phyloP scores from a whole-genome alignment of 2,113 vertebrate species.

The Atherinomorus stipes region DNA sequence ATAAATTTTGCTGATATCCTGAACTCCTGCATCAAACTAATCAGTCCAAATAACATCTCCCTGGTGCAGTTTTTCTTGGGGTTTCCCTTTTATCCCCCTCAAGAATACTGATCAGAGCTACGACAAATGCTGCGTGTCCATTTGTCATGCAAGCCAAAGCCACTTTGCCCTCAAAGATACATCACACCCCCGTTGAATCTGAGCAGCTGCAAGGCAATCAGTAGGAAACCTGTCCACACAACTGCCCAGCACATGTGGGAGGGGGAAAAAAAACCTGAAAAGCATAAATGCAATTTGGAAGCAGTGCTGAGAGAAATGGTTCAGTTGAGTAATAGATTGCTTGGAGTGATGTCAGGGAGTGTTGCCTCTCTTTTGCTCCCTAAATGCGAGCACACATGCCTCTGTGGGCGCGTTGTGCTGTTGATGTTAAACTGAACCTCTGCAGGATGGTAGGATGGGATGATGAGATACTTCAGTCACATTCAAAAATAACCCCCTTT shows the following conservation, averaged over 20 bases:
- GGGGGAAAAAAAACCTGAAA: slow-evolving; percentile 18
- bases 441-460: slow-evolving; percentile 3
- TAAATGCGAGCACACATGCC: slow-evolving; percentile 15
- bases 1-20: slow-evolving; percentile 29
- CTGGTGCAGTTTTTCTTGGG: slow-evolving; percentile 34
- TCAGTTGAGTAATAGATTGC: slow-evolving; percentile 56
- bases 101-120: slow-evolving; percentile 33
- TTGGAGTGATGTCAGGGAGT: slow-evolving; percentile 19
- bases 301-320: slow-evolving; percentile 50
- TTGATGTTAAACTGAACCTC: slow-evolving; percentile 13
- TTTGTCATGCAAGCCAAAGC: slow-evolving; percentile 65
- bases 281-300: slow-evolving; percentile 67
- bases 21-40: slow-evolving; percentile 25
- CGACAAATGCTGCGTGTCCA: slow-evolving; percentile 11
- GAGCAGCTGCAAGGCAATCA: slow-evolving; percentile 47
- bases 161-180: slow-evolving; percentile 40
- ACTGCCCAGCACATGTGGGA: slow-evolving; percentile 26
- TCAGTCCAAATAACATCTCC: slow-evolving; percentile 29
- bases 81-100: slow-evolving; percentile 70
- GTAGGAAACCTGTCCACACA: slow-evolving; percentile 40
- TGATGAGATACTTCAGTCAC: slow-evolving; percentile 18
- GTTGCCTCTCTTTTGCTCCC: slow-evolving; percentile 12
- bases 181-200: slow-evolving; percentile 50
- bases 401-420: slow-evolving; percentile 18
- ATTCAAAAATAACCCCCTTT: not conserved